Evolutionary conservation across 2,797 vertebrate species (phyloP).

Genomic region (Odontamblyopus lacepedii): DNA sequence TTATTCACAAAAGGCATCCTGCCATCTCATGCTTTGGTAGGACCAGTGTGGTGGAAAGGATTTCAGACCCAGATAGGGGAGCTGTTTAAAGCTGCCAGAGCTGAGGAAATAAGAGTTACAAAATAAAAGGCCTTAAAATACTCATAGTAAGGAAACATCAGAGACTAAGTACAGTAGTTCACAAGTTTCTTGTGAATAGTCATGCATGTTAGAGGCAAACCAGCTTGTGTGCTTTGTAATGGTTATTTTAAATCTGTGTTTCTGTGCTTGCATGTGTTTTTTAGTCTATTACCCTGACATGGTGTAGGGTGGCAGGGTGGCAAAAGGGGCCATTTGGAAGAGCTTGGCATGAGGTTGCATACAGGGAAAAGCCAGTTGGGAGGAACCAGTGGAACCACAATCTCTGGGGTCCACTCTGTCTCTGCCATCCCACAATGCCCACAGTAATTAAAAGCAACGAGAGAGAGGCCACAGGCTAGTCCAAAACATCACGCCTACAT

Average conservation of each 20-base stretch:
- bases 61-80: constrained; percentile 71
- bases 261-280: constrained; percentile 49
- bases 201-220: constrained; percentile 7
- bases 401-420: constrained; percentile 74
- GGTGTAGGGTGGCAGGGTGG: constrained; percentile 65
- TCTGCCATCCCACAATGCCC: constrained; percentile 66
- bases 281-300: constrained; percentile 61
- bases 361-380: constrained; percentile 75
- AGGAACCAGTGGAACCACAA: constrained; percentile 76
- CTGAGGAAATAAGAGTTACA: constrained; percentile 9
- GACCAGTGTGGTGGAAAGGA: constrained; percentile 62
- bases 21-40: constrained; percentile 70
- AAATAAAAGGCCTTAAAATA: constrained; percentile 16
- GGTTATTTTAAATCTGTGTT: constrained; percentile 30
- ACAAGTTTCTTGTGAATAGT: constrained; percentile 9
- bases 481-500: constrained; percentile 67
- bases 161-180: constrained; percentile 4
- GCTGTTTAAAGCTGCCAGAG: constrained; percentile 8
- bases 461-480: constrained; percentile 52
- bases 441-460: constrained; percentile 65
- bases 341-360: constrained; percentile 55
- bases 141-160: not conserved
- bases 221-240: constrained; percentile 13
- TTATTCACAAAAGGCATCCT: constrained; percentile 58
- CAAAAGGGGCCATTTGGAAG: constrained; percentile 68